Percentiles rank a stretch among this genome's conserved stretches.
phyloP scores from a whole-genome alignment of 1,140 invertebrate species.

The Teleogryllus occipitalis region DNA sequence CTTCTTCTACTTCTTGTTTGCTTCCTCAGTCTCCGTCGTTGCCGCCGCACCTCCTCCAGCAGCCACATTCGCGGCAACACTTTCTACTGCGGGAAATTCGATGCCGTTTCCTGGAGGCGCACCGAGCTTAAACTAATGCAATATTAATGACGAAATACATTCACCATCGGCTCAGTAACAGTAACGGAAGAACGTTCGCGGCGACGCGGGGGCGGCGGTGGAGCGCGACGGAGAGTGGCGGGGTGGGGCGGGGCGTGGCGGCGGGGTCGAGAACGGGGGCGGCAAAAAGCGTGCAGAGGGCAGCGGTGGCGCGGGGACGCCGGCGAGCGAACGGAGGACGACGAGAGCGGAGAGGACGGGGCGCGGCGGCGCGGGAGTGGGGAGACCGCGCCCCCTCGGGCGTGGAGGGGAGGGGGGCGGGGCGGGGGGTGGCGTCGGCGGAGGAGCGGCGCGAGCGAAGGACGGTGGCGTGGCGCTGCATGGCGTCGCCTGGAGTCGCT shows the following conservation, averaged over 20 bases:
- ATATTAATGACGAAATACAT: slow-evolving; percentile 21
- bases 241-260: neutral
- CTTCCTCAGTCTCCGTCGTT: neutral
- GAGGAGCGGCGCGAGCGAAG: neutral
- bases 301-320: neutral
- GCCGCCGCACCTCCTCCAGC: neutral
- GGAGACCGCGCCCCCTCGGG: neutral
- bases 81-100: slow-evolving; percentile 6
- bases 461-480: neutral
- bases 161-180: slow-evolving; percentile 12
- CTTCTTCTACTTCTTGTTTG: neutral
- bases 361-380: neutral
- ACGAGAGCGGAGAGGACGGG: neutral
- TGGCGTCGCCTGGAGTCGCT: too few species aligned
- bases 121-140: slow-evolving; percentile 18
- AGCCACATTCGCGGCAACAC: neutral
- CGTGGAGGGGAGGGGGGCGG: neutral
- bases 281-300: too few species aligned
- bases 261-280: neutral
- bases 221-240: neutral
- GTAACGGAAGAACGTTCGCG: neutral
- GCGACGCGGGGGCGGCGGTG: neutral
- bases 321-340: neutral
- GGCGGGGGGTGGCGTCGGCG: too few species aligned
- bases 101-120: slow-evolving; percentile 16